These are phyloP conservation scores for Lepidochitona cinerea DNA, from an alignment of 2,888 invertebrate genomes.

Conservation along the genomic window DNA sequence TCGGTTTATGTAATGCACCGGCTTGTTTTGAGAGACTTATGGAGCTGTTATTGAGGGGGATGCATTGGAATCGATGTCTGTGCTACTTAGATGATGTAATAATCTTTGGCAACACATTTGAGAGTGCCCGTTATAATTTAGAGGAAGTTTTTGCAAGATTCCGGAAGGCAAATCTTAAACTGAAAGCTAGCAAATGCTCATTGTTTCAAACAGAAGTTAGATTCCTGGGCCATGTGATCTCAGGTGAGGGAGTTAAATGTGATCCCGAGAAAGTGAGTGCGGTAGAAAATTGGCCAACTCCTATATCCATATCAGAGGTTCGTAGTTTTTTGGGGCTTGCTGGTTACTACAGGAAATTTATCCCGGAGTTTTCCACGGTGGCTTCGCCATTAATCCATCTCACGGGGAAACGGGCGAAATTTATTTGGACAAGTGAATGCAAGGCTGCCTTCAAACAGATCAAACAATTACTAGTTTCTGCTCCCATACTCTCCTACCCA, in stretches of 20 bases:
- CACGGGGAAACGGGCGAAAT: not conserved
- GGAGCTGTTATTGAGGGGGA: not conserved
- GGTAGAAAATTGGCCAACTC: no score
- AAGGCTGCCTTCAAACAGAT: not conserved
- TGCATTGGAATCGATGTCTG: not conserved
- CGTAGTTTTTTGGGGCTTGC: not conserved
- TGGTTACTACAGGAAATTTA: not conserved
- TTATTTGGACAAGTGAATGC: not conserved
- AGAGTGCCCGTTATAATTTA: no score
- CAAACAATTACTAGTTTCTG: not conserved
- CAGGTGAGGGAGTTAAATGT: no score
- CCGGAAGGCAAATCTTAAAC: no score
- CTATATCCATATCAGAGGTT: not conserved
- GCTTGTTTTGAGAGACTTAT: not conserved
- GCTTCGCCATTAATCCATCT: not conserved
- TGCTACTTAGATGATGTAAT: not conserved
- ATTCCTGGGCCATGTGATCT: no score
- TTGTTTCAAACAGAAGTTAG: no score
- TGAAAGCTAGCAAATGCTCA: no score
- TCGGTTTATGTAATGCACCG: not conserved
- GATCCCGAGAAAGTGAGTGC: no score
- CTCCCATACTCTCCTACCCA: not conserved
- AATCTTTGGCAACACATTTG: not conserved
- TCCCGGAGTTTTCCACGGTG: not conserved
- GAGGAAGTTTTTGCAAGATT: no score